phyloP scores from a whole-genome alignment of 2,113 vertebrate genomes.

The Notiomystis cincta region DNA sequence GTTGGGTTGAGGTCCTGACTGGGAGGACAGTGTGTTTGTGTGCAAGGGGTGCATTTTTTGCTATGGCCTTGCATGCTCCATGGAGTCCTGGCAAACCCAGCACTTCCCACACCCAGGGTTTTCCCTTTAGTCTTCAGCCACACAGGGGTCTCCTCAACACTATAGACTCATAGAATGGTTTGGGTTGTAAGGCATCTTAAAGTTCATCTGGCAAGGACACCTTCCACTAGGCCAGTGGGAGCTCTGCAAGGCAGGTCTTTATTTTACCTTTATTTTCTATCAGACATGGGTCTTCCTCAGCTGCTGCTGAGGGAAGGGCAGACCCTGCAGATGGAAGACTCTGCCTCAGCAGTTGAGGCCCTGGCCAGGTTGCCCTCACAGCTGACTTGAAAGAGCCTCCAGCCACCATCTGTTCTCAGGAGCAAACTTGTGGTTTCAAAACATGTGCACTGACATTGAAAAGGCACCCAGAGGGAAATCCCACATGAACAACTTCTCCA shows the following conservation, averaged over 20 bases:
- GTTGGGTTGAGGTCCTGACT: neutral
- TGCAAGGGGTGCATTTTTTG: neutral
- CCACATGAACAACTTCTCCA: neutral
- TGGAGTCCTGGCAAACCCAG: neutral
- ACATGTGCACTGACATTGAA: neutral
- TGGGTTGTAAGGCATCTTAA: neutral
- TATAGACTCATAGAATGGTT: neutral
- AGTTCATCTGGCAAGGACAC: neutral
- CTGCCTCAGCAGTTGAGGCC: neutral
- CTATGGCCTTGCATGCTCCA: rapidly evolving
- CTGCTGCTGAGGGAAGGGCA: neutral
- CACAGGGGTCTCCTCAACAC: neutral
- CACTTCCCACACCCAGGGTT: neutral
- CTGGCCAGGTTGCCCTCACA: neutral
- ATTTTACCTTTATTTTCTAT: neutral
- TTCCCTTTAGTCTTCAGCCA: neutral
- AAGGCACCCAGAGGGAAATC: slow-evolving; percentile 1
- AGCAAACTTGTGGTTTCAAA: slow-evolving; percentile 32
- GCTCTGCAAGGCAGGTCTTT: neutral
- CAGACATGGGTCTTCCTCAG: neutral
- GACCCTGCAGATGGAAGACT: neutral
- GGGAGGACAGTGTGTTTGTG: neutral
- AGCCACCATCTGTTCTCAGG: slow-evolving; percentile 15
- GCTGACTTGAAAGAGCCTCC: neutral
- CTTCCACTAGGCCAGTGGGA: neutral